Conservation (phyloP, 2,888 invertebrate species). For the Calameuta filiformis region DNA sequence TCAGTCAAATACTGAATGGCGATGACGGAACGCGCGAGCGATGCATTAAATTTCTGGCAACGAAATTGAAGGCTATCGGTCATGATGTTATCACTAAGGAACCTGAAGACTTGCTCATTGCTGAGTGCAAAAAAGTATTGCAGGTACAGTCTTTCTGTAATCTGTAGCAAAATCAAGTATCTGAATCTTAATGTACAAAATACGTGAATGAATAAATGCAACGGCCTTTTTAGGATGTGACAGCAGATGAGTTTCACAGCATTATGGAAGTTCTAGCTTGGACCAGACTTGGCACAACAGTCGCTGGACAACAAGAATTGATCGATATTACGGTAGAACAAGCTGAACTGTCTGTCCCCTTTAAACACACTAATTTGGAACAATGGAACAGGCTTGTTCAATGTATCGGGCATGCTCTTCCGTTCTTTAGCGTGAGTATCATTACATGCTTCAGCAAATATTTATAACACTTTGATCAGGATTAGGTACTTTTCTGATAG, state of each 20-base stretch:
- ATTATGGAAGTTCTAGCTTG: slow-evolving; percentile 87
- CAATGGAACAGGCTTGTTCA: slow-evolving; percentile 76
- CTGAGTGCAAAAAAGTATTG: slow-evolving; percentile 87
- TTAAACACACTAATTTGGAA: slow-evolving; percentile 79
- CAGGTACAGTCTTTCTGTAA: slow-evolving; percentile 69
- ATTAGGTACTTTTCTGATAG: neutral
- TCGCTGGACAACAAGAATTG: slow-evolving; percentile 87
- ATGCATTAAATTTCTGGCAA: slow-evolving; percentile 88
- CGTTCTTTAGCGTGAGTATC: slow-evolving; percentile 86
- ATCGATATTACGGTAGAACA: slow-evolving; percentile 88
- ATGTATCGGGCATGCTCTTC: slow-evolving; percentile 86
- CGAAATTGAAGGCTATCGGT: slow-evolving; percentile 83
- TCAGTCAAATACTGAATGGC: slow-evolving; percentile 76
- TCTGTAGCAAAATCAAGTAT: neutral
- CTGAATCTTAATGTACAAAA: slow-evolving; percentile 7
- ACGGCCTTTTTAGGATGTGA: slow-evolving; percentile 77
- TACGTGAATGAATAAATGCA: slow-evolving; percentile 4
- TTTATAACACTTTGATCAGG: neutral
- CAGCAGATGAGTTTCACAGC: slow-evolving; percentile 90
- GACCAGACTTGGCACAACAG: slow-evolving; percentile 84
- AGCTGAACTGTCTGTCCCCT: slow-evolving; percentile 82
- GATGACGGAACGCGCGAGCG: slow-evolving; percentile 85
- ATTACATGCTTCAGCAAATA: slow-evolving; percentile 5
- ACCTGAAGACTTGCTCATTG: slow-evolving; percentile 84
- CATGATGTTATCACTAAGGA: slow-evolving; percentile 84